phyloP scores from a whole-genome alignment of 2,797 vertebrate genomes.

The Chelon labrosus region DNA sequence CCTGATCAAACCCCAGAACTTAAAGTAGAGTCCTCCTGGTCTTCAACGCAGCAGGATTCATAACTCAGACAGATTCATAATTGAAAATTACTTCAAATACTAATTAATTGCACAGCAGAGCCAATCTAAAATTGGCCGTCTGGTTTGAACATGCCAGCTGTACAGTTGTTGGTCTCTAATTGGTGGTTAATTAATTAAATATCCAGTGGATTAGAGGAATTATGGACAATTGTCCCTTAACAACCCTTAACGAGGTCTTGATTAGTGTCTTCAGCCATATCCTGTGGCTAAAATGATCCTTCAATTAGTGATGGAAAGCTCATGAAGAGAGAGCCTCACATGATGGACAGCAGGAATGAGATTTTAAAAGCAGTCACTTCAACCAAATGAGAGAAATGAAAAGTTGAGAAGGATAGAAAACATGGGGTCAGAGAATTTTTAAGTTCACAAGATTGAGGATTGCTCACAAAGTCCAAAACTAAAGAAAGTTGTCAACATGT shows the following conservation, averaged over 20 bases:
- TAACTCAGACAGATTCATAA: constrained; percentile 51
- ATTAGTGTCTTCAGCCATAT: constrained; percentile 76
- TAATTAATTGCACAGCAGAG: constrained; percentile 65
- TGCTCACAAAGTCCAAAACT: no score
- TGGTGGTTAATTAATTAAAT: constrained; percentile 78
- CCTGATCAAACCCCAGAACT: constrained; percentile 40
- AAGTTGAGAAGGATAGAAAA: constrained; percentile 32
- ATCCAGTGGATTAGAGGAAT: constrained; percentile 76
- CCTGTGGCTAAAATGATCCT: constrained; percentile 73
- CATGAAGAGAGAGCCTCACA: constrained; percentile 51
- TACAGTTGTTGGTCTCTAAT: constrained; percentile 66
- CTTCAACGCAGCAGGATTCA: constrained; percentile 51
- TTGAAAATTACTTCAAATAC: constrained; percentile 62
- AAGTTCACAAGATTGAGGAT: background rate
- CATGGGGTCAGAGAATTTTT: background rate
- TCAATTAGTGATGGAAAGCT: constrained; percentile 71
- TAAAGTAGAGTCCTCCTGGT: constrained; percentile 28
- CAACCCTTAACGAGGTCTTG: constrained; percentile 74
- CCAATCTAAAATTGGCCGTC: constrained; percentile 52
- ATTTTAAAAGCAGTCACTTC: constrained; percentile 22
- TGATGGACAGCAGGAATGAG: constrained; percentile 44
- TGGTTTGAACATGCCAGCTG: constrained; percentile 51
- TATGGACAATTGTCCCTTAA: constrained; percentile 77
- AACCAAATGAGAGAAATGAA: constrained; percentile 8
- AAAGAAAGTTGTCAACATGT: no score